Evolutionary conservation across 2,888 invertebrate genomes (phyloP), one percentile per base, ranked within the genome.

Genomic region (Drosophila neotestacea): DNA sequence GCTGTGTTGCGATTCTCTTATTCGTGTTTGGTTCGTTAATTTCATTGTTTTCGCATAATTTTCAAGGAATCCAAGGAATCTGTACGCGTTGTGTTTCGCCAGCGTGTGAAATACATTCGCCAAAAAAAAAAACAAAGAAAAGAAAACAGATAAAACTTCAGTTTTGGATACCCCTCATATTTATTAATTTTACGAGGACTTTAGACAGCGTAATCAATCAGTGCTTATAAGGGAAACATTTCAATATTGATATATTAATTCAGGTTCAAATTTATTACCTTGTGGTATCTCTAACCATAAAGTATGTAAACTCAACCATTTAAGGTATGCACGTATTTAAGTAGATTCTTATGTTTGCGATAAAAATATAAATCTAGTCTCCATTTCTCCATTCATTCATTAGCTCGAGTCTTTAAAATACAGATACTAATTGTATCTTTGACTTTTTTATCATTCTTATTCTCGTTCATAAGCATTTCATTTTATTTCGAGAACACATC

Each of bases 11-110:
- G 78, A 81, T 82, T 82, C 76, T 70, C 78, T 71, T 78, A 70
- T 75, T 81, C 78, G 81, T 79, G 73, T 84, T 83, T 86, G 89
- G 80, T 88, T 90, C 85, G 89, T 90, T 89, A 90, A 86, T 85
- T 90, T 90, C 85, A 87, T 89, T 90, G 89, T 88, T 89, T 83
- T 86, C 78, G 78, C 87, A 84, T 73, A 85, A 77, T 79, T 72
- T 70, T 77, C 66, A 62, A 54, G 55, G 47, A 70, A 46, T 73
- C 72, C 48, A 51, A 50, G 68, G 70, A 55, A 42, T 51, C 48
- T 69, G 41, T 34, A 16, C 44, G 39, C 55, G 16, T 16, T 16
- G 1, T 16, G 16, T 16, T 16, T 0, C 16, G 16, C 16, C 16
- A 16, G 16, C 16, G 65, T 70, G 59, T 67, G 72, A 71, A 71